A percentile compares a stretch with the other conserved stretches of the same genome.
Conservation (phyloP, 2,888 invertebrate species). For the Automeris io region DNA sequence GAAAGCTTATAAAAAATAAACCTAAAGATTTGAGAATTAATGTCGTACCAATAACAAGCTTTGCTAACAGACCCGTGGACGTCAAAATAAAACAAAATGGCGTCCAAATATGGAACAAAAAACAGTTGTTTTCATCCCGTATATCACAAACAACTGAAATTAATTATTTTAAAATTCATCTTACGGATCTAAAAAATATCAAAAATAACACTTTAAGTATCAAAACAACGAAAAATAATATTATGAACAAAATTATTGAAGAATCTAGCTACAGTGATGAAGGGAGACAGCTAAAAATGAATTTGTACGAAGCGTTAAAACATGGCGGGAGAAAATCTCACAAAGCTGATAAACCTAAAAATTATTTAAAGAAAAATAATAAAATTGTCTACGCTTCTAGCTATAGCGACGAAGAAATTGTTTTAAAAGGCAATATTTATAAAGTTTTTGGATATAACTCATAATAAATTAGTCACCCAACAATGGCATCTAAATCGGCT, state of each 20-base stretch:
- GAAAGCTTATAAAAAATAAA: background rate
- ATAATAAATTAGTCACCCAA: too few relatives aligned
- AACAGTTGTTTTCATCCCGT: background rate
- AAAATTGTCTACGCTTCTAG: slow-evolving; percentile 11
- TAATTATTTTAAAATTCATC: too few relatives aligned
- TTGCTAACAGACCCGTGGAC: background rate
- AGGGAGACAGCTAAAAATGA: background rate
- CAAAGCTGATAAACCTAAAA: background rate
- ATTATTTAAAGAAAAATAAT: background rate
- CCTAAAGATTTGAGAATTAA: too few relatives aligned
- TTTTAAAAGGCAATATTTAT: slow-evolving; percentile 26
- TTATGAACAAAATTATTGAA: background rate
- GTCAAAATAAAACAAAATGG: background rate
- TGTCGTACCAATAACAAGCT: background rate
- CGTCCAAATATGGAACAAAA: background rate
- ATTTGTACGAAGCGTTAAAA: background rate
- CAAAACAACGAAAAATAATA: background rate
- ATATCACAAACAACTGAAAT: background rate
- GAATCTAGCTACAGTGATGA: slow-evolving; percentile 2
- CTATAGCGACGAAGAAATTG: slow-evolving; percentile 22
- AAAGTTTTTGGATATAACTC: slow-evolving; percentile 17
- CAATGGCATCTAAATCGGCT: too few relatives aligned
- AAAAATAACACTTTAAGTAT: background rate
- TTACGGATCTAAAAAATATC: too few relatives aligned
- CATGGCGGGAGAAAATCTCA: background rate